phyloP scores from a whole-genome alignment of 2,888 invertebrate genomes.

The Acleris laterana region DNA sequence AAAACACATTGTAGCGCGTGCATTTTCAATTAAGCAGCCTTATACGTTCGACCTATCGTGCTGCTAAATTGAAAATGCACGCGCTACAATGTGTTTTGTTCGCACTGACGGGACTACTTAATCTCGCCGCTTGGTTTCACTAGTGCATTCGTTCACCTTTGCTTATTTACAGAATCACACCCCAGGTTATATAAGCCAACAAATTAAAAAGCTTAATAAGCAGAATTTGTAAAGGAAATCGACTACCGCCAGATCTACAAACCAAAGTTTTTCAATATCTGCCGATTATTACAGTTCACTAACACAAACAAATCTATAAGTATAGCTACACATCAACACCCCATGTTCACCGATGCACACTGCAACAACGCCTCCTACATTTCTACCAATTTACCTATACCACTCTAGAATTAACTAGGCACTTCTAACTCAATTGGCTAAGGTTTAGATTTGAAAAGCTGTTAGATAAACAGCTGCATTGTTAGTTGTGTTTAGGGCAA shows the following conservation, averaged over 20 bases:
- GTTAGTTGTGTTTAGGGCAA: conserved; percentile 17
- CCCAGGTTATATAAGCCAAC: no score
- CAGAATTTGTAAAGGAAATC: no score
- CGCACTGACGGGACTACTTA: no score
- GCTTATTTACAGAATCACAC: no score
- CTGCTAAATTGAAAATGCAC: no score
- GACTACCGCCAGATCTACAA: not conserved
- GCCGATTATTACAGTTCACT: conserved; percentile 10
- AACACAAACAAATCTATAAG: conserved; percentile 39
- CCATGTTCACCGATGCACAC: conserved; percentile 57
- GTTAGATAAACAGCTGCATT: not conserved
- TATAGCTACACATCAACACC: conserved; percentile 54
- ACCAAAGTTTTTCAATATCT: conserved; percentile 11
- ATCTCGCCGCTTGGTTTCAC: no score
- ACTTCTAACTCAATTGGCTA: conserved; percentile 1
- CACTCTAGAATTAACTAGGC: not conserved
- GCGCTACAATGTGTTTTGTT: no score
- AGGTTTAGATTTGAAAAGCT: not conserved
- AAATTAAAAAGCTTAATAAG: no score
- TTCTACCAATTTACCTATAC: conserved; percentile 10
- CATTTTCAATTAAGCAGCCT: no score
- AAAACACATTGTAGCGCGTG: no score
- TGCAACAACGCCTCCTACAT: conserved; percentile 53
- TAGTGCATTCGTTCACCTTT: no score
- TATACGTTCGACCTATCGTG: no score